Evolutionary conservation across 2,888 invertebrate species (phyloP).

Genomic region (Apamea epomidion): DNA sequence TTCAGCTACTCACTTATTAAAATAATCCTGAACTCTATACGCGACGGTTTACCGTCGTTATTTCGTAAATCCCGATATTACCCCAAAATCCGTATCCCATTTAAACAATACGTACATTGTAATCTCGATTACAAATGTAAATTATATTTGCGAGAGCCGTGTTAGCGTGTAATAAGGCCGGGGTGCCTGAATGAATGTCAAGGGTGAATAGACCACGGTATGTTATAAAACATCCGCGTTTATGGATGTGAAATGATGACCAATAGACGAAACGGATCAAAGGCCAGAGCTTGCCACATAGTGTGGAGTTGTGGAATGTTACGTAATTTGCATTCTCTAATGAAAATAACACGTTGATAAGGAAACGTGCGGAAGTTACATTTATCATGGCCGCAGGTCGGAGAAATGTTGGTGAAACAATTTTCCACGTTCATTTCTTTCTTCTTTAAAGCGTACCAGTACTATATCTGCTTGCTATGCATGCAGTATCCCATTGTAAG

Average conservation of each 20-base stretch:
- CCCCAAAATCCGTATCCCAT: conserved; percentile 67
- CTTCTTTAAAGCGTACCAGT: conserved; percentile 27
- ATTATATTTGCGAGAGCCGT: conserved; percentile 69
- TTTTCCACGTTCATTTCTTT: conserved; percentile 37
- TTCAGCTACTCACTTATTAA: conserved; percentile 64
- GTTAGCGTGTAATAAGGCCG: conserved; percentile 63
- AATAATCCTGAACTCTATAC: conserved; percentile 69
- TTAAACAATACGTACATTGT: conserved; percentile 71
- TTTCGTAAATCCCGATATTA: conserved; percentile 64
- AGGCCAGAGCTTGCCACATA: conserved; percentile 64
- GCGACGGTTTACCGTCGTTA: conserved; percentile 68
- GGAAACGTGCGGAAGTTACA: conserved; percentile 45
- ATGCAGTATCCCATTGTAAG: conserved; percentile 37
- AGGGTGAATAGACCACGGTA: conserved; percentile 71
- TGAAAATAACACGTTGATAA: conserved; percentile 53
- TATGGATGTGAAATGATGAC: conserved; percentile 60
- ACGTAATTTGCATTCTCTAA: conserved; percentile 61
- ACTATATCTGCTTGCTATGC: conserved; percentile 41
- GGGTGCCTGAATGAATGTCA: conserved; percentile 70
- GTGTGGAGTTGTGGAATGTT: conserved; percentile 36
- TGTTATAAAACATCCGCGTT: conserved; percentile 66
- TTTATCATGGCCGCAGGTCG: conserved; percentile 38
- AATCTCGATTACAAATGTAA: conserved; percentile 73
- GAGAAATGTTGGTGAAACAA: conserved; percentile 33
- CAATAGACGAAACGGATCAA: conserved; percentile 62